Evolutionary conservation across 2,113 vertebrate genomes (phyloP).

Genomic region (Archilochus colubris): DNA sequence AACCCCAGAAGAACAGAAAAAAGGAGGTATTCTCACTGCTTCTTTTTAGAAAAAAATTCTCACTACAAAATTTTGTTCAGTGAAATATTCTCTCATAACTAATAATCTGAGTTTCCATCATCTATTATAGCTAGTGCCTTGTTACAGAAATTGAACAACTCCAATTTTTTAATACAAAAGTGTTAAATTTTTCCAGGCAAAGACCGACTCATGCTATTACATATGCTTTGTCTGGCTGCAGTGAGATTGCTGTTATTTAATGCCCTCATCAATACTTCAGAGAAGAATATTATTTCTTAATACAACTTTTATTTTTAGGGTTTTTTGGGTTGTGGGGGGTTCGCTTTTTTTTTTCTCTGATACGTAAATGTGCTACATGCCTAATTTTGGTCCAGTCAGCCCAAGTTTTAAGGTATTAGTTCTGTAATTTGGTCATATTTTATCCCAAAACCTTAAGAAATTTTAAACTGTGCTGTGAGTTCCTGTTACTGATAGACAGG

Average conservation of each 20-base stretch:
- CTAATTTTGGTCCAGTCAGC: not conserved
- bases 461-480: not conserved
- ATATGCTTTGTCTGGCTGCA: not conserved
- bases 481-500: not conserved
- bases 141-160: not conserved
- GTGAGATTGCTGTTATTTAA: not conserved
- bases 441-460: not conserved
- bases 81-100: not conserved
- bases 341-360: not conserved
- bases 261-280: not conserved
- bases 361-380: not conserved
- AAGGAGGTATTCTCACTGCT: not conserved
- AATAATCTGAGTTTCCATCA: not conserved
- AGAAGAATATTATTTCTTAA: not conserved
- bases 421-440: not conserved
- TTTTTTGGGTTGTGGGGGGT: too few species aligned
- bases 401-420: not conserved
- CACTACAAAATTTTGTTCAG: not conserved
- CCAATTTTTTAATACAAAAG: not conserved
- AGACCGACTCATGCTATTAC: not conserved
- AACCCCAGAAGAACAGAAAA: not conserved
- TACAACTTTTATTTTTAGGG: not conserved
- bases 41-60: not conserved
- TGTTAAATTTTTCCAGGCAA: not conserved
- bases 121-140: not conserved